A percentile compares a stretch with the other conserved stretches of the same genome.
These are phyloP conservation scores for Ypsolopha sequella DNA, from an alignment of 2,888 invertebrate species.

Conservation along the genomic window DNA sequence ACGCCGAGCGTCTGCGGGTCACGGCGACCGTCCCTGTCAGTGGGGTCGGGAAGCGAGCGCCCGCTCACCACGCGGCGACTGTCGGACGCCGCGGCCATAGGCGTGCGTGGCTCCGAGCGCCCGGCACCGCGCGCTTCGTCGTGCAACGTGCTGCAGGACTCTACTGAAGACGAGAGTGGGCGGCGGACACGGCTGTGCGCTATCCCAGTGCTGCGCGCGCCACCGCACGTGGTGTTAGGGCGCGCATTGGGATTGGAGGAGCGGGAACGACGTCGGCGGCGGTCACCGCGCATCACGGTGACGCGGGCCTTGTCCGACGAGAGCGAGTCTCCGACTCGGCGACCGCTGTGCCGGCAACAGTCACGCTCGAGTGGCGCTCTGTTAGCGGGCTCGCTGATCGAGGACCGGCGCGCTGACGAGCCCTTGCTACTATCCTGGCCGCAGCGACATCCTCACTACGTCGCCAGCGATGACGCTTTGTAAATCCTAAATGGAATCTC, in stretches of 20 bases:
- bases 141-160: conserved; percentile 77
- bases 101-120: conserved; percentile 45
- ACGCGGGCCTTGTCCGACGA: conserved; percentile 82
- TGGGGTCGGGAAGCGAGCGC: conserved; percentile 56
- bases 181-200: conserved; percentile 34
- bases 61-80: conserved; percentile 53
- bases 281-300: conserved; percentile 79
- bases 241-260: conserved; percentile 70
- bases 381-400: conserved; percentile 52
- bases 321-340: conserved; percentile 70
- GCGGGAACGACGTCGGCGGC: conserved; percentile 45
- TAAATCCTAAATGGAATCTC: conserved; percentile 31
- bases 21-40: conserved; percentile 78
- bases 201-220: conserved; percentile 63
- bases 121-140: conserved; percentile 74
- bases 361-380: conserved; percentile 65
- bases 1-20: conserved; percentile 85
- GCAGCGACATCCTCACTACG: conserved; percentile 29
- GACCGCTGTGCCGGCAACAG: conserved; percentile 58
- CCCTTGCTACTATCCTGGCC: conserved; percentile 71
- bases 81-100: conserved; percentile 60
- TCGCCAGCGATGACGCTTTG: conserved; percentile 42
- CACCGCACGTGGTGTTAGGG: conserved; percentile 72
- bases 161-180: conserved; percentile 56
- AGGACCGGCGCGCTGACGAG: conserved; percentile 56